Conservation (phyloP, 1,140 invertebrate species). For the Tachypleus tridentatus region DNA sequence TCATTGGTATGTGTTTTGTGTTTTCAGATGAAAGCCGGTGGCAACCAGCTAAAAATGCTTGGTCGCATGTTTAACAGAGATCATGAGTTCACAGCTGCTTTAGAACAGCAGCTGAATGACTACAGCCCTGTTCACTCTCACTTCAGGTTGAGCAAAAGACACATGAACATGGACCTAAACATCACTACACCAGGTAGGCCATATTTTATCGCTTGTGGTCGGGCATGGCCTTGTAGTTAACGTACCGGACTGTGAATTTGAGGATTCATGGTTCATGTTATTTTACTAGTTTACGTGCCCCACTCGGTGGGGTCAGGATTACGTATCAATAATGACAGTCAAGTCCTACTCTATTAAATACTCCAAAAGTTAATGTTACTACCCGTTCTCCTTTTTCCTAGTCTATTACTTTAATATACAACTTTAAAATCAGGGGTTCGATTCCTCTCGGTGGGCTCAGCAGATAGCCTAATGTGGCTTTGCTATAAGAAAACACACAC, state of each 20-base stretch:
- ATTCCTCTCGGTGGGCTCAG: too few species aligned
- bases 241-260: background rate
- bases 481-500: too few species aligned
- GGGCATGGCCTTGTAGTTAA: background rate
- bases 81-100: conserved; percentile 6
- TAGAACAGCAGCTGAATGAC: conserved; percentile 11
- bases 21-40: conserved; percentile 5
- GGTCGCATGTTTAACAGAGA: conserved; percentile 6
- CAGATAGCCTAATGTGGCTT: too few species aligned
- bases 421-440: too few species aligned
- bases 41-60: background rate
- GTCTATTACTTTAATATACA: too few species aligned
- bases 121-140: background rate
- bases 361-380: too few species aligned
- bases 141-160: conserved; percentile 5
- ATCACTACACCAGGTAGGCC: conserved; percentile 6
- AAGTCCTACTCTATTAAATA: too few species aligned
- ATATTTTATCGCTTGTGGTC: too few species aligned
- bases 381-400: too few species aligned
- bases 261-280: background rate
- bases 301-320: background rate
- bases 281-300: background rate
- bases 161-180: conserved; percentile 9
- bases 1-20: background rate
- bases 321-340: too few species aligned